Evolutionary conservation across 2,797 vertebrate species (phyloP).

Genomic region (Oryzias dopingdopingensis): DNA sequence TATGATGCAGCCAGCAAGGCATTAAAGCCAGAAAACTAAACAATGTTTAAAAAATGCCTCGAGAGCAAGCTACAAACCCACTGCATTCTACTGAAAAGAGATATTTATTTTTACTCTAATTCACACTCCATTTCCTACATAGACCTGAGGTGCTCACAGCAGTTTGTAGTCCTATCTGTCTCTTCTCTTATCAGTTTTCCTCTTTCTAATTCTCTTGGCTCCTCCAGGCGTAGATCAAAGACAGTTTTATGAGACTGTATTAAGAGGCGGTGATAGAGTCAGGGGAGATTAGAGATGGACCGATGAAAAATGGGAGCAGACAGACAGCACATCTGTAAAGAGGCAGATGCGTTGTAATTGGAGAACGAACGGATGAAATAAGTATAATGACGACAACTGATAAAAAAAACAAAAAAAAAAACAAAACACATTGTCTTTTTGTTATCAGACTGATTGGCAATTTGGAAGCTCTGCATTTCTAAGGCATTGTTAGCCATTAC

Average conservation of each 20-base stretch:
- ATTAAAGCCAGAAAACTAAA: slow-evolving; percentile 70
- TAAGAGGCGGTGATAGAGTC: slow-evolving; percentile 52
- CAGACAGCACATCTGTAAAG: slow-evolving; percentile 55
- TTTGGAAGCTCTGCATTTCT: slow-evolving; percentile 65
- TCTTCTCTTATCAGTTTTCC: slow-evolving; percentile 48
- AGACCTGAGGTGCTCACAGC: slow-evolving; percentile 41
- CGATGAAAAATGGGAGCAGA: slow-evolving; percentile 55
- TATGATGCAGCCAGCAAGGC: slow-evolving; percentile 67
- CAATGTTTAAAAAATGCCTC: slow-evolving; percentile 58
- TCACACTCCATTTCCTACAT: slow-evolving; percentile 52
- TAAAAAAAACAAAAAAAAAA: slow-evolving; percentile 6
- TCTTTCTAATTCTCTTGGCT: slow-evolving; percentile 52
- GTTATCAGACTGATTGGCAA: slow-evolving; percentile 70
- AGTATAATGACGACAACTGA: slow-evolving; percentile 30
- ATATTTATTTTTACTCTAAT: slow-evolving; percentile 56
- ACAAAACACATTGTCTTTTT: slow-evolving; percentile 64
- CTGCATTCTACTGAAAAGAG: slow-evolving; percentile 57
- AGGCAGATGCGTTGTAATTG: slow-evolving; percentile 42
- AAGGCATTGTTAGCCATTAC: slow-evolving; percentile 54
- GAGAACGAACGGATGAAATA: slow-evolving; percentile 61
- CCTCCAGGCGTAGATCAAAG: slow-evolving; percentile 52
- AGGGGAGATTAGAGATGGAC: slow-evolving; percentile 51
- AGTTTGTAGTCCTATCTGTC: slow-evolving; percentile 51
- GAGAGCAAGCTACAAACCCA: slow-evolving; percentile 47
- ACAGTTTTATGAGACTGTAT: slow-evolving; percentile 49